Evolutionary conservation across 2,888 invertebrate species (phyloP).

Genomic region (Dicyrtomina minuta): DNA sequence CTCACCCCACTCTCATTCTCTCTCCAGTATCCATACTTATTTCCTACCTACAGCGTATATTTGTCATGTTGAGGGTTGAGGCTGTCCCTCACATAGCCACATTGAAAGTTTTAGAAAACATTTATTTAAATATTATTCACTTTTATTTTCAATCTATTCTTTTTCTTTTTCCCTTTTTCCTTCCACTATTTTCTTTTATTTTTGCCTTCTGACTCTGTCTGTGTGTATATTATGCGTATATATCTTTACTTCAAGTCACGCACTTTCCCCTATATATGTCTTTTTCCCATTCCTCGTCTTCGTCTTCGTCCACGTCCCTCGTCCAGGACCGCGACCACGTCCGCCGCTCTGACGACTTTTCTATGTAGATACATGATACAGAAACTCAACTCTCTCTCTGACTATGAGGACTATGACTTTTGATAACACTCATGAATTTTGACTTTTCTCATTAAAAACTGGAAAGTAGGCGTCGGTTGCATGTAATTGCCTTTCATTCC

Average conservation of each 20-base stretch:
- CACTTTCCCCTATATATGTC: not conserved
- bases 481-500: not conserved
- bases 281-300: not conserved
- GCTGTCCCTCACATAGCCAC: too few species aligned
- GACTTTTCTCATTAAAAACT: not conserved
- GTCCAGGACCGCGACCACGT: too few species aligned
- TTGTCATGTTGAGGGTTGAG: too few species aligned
- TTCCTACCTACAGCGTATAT: too few species aligned
- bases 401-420: too few species aligned
- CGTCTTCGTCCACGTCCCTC: too few species aligned
- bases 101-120: conserved; percentile 13
- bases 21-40: too few species aligned
- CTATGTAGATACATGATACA: too few species aligned
- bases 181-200: not conserved
- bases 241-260: not conserved
- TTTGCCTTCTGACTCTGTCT: not conserved
- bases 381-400: too few species aligned
- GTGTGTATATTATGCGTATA: not conserved
- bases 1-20: too few species aligned
- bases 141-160: not conserved
- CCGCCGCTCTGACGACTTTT: too few species aligned
- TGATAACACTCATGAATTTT: too few species aligned
- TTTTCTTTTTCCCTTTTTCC: not conserved
- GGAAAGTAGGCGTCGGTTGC: not conserved
- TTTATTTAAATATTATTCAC: conserved; percentile 25